phyloP scores from a whole-genome alignment of 2,113 vertebrate species.

The Aldabrachelys gigantea region DNA sequence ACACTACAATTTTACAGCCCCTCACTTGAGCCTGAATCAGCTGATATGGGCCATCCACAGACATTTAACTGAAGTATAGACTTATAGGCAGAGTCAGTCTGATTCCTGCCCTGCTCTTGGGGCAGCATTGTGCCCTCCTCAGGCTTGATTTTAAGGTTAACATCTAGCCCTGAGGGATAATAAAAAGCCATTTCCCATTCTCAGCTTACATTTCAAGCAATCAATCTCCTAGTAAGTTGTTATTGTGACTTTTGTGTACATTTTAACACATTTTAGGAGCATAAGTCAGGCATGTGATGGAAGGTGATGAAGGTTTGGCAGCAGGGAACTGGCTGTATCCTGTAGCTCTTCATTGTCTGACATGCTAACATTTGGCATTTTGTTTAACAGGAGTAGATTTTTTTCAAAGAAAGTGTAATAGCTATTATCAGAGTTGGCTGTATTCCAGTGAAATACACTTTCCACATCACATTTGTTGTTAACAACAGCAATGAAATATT shows the following conservation, averaged over 20 bases:
- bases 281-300: slow-evolving; percentile 2
- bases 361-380: background rate
- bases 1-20: background rate
- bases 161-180: background rate
- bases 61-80: background rate
- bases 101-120: background rate
- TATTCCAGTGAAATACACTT: background rate
- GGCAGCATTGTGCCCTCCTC: background rate
- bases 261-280: background rate
- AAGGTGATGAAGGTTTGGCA: slow-evolving; percentile 1
- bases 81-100: background rate
- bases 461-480: background rate
- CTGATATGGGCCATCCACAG: background rate
- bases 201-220: background rate
- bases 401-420: background rate
- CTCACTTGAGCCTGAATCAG: background rate
- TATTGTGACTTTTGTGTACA: background rate
- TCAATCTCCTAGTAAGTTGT: background rate
- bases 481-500: background rate
- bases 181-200: background rate
- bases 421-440: background rate
- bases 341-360: slow-evolving; percentile 11
- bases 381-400: slow-evolving; percentile 1
- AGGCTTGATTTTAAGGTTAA: background rate
- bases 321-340: background rate